Base-by-base conservation (phyloP, 2,888 invertebrate genomes). In the Lasioglossum figueresi region DNA sequence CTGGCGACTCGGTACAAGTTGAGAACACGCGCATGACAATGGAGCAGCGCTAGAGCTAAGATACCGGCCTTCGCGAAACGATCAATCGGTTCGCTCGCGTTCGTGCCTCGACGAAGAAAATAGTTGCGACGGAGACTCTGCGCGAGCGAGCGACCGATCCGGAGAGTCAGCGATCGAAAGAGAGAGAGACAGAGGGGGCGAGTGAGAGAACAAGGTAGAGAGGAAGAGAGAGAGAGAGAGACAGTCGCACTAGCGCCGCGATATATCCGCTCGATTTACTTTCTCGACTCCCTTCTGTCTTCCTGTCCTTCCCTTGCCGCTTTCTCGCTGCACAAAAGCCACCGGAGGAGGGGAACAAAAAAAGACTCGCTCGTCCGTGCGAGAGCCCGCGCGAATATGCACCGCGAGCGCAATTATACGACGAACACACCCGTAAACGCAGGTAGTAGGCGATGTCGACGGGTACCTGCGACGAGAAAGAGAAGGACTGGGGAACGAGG, bases 281-380 rank as follows among this genome's bases (percentile, higher is more conserved):
- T 89, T 90, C 88, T 86, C 89, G 91, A 79, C 89, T 89, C 90
- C 90, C 91, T 91, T 90, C 91, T 90, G 91, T 91, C 90, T 88
- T 88, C 90, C 93, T 91, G 90, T 89, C 90, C 89, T 86, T 79
- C 87, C 87, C 80, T 76, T 75, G 79, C 77, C 70, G 88, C 90
- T 88, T 89, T 90, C 89, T 87, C 88, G 84, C 81, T 84, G 86
- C 89, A 88, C 88, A 88, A 88, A 88, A 86, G 89, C 89, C 79
- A 52, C 48, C 83, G 75, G 70, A 4, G 37, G 37, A 68, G 37
- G 70, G 70, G 40, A 84, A 85, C 85, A 88, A 89, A 89, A 89
- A 89, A 89, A 86, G 88, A 82, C 81, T 78, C 88, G 85, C 83
- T 89, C 89, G 89, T 89, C 89, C 89, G 88, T 89, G 88, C 88